Base-by-base conservation (phyloP, 1,140 invertebrate genomes). In the Tenebrio molitor region DNA sequence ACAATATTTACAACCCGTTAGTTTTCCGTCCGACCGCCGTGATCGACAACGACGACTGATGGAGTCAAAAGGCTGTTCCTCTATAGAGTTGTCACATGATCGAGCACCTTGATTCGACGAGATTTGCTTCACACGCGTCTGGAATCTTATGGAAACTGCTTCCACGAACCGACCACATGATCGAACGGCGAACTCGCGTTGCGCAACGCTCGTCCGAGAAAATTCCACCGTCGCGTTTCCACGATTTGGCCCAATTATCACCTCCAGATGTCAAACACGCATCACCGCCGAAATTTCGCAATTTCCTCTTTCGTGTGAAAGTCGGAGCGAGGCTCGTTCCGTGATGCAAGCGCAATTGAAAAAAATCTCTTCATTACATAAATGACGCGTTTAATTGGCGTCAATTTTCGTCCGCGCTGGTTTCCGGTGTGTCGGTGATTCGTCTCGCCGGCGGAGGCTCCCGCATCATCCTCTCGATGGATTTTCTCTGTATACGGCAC, bases 251-350 rank as follows among this genome's bases (percentile, higher is more conserved):
- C 4, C 10, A 5, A 33, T 33, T 33, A 33, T 5, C 1, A 23
- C 16, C n/a, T n/a, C n/a, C n/a, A n/a, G n/a, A n/a, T n/a, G 19
- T 50, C 19, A 21, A 17, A 50, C 17, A 19, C 44, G 14, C 44
- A 50, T 50, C 44, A 50, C 7, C 10, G 7, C 12, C 23, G 12
- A 8, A 50, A 50, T 50, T 50, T 50, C 44, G 8, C 23, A 50
- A 50, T 23, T 19, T 50, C 44, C 44, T 50, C 23, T 50, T 50
- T 50, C 44, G n/a, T 50, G 44, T 50, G 44, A 50, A 50, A 50
- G 44, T 50, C 17, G 16, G n/a, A 0, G 10, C 4, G 1, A 33
- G n/a, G n/a, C n/a, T n/a, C n/a, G n/a, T n/a, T n/a, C n/a, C n/a
- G n/a, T n/a, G n/a, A n/a, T n/a, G n/a, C n/a, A n/a, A n/a, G n/a